Evolutionary conservation across 2,113 vertebrate species (phyloP), one percentile per base, ranked within the genome.

Genomic region (Atractosteus spatula): DNA sequence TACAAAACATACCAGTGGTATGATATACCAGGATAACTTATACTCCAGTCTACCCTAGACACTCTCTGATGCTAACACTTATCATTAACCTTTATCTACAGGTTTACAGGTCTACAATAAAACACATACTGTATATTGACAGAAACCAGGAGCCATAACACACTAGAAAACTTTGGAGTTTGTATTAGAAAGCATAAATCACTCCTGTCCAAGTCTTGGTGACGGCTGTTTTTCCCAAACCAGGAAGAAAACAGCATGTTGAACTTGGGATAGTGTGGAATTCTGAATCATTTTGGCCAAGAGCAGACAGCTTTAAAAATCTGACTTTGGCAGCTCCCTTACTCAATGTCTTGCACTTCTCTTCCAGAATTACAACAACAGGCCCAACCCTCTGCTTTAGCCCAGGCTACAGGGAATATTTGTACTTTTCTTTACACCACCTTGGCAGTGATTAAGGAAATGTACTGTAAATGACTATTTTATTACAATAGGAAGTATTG

Each of bases 381-480:
- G 83, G 92, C 84, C 80, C 88, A 86, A 89, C 83, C 65, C 57
- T 84, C 84, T 84, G 88, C 79, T 81, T 88, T 88, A 84, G 85
- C 86, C 89, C 90, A 89, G 75, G 86, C 86, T 88, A 88, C 94
- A 93, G 91, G 92, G 91, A 91, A 92, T 94, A 92, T 92, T 89
- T 93, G 86, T 91, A 29, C 17, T 93, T 94, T 90, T 83, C 87
- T 90, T 90, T 89, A 90, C 83, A 90, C 85, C 89, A 92, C 89
- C 89, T 90, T 90, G 92, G 90, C 89, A 91, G 88, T 71, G 69
- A 17, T 42, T 16, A 51, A 51, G 47, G 47, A 51, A 51, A 7
- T 51, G 47, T 51, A 10, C 2, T 51, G 47, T 7, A 51, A 7
- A 51, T 51, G 10, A 10, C 47, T 7, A 29, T 29, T 29, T 29